Base-by-base conservation (phyloP, 2,113 vertebrate genomes). In the Microcebus tavaratra region DNA sequence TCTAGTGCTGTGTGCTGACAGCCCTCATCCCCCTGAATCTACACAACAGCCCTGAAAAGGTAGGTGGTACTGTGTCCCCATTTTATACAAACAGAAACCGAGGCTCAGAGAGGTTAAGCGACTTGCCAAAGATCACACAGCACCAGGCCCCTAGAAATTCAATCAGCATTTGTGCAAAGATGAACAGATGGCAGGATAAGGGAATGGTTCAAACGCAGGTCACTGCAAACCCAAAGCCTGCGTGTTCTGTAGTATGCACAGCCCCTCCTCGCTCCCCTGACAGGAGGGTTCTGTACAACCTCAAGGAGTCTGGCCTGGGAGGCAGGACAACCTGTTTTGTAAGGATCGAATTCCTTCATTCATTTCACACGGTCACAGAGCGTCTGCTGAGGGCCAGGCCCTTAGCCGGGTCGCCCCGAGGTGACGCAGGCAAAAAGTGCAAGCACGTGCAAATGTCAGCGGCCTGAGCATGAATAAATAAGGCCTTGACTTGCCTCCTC, bases 401-500 rank as follows among this genome's bases (percentile, higher is more conserved):
- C 67, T 86, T 36, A 23, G 68, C 89, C 21, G 53, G 31, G 53
- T 31, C 78, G 79, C 50, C 78, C 95, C 4, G 23, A 96, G 57
- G 88, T 94, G 86, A 93, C 42, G 18, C 83, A 39, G 39, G 31
- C n/a, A 90, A 72, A 83, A 88, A 80, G 59, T 8, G 6, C 81
- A 73, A 29, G 84, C 8, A 1, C 1, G 48, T 50, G 93, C 91
- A 88, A 88, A 95, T 65, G 90, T 73, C 88, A 88, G 85, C 1
- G 1, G 73, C 79, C 91, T 0, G 76, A 50, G n/a, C 2, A 1
- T 59, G 92, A 94, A 92, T 92, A 81, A 90, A 61, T 83, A 88
- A 95, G 85, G 94, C 82, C 89, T 84, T 70, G 80, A 79, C 93
- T 70, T 29, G 84, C 96, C 88, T 88, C 84, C 80, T 87, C 93